phyloP scores from a whole-genome alignment of 2,888 invertebrate genomes.

The Lordiphosa andalusiaca region DNA sequence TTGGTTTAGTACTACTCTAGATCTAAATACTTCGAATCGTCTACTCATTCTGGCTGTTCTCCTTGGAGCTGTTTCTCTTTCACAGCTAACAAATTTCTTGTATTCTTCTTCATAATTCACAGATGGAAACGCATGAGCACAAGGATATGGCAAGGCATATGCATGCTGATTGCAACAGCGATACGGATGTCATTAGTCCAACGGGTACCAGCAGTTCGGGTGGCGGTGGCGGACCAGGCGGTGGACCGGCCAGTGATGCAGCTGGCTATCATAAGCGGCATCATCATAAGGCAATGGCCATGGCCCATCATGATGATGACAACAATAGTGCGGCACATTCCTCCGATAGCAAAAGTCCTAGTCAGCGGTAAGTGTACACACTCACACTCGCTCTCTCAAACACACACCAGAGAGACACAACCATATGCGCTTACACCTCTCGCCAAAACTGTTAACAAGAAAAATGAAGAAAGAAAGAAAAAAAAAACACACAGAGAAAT shows the following conservation, averaged over 20 bases:
- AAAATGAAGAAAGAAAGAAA: constrained; percentile 14
- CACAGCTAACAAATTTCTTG: background rate
- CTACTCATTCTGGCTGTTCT: too few relatives aligned
- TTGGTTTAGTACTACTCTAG: too few relatives aligned
- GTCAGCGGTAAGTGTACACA: constrained; percentile 83
- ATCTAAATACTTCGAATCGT: too few relatives aligned
- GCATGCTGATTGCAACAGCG: constrained; percentile 70
- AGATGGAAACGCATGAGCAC: constrained; percentile 75
- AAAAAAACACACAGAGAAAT: constrained; percentile 2
- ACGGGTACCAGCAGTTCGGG: constrained; percentile 76
- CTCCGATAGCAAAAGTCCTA: constrained; percentile 87
- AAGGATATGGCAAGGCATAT: constrained; percentile 64
- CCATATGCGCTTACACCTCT: background rate
- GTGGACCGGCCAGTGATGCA: constrained; percentile 22
- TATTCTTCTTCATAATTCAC: constrained; percentile 6
- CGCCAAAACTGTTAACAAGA: constrained; percentile 1
- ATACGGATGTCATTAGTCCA: constrained; percentile 76
- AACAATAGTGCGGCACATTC: constrained; percentile 87
- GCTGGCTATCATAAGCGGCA: constrained; percentile 62
- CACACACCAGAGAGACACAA: constrained; percentile 9
- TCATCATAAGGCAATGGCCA: constrained; percentile 76
- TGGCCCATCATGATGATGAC: constrained; percentile 83
- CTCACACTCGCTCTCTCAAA: constrained; percentile 10
- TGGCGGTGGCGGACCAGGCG: constrained; percentile 81
- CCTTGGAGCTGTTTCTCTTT: too few relatives aligned